phyloP scores from a whole-genome alignment of 2,797 vertebrate genomes.

The Arrhamphus sclerolepis region DNA sequence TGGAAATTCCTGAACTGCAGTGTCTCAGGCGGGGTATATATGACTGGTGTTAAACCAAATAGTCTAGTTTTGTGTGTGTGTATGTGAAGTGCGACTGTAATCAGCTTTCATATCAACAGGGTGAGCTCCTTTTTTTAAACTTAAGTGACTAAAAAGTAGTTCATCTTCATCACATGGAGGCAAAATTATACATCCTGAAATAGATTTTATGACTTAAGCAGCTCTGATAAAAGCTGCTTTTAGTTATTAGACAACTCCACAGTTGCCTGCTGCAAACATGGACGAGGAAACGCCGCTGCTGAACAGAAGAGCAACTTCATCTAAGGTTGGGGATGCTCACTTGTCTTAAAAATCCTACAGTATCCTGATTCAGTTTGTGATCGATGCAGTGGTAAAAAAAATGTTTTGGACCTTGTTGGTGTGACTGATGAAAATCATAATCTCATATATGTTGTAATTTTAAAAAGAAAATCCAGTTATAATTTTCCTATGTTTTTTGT shows the following conservation, averaged over 20 bases:
- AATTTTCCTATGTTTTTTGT: too few relatives aligned
- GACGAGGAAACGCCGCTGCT: constrained; percentile 58
- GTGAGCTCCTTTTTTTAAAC: neutral
- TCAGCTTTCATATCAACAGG: neutral
- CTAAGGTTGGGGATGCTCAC: constrained; percentile 41
- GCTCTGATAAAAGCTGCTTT: neutral
- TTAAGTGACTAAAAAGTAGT: neutral
- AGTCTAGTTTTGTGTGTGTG: neutral
- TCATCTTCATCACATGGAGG: neutral
- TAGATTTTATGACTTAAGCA: neutral
- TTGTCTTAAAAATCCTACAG: neutral
- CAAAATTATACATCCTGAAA: neutral
- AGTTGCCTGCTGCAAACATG: constrained; percentile 29
- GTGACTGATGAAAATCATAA: too few relatives aligned
- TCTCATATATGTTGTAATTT: too few relatives aligned
- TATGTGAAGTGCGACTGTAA: neutral
- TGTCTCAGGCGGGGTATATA: neutral
- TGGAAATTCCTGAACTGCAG: constrained; percentile 4
- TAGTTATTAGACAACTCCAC: neutral
- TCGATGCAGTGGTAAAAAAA: too few relatives aligned
- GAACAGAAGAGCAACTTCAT: constrained; percentile 1
- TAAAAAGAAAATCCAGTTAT: too few relatives aligned
- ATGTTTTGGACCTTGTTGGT: too few relatives aligned
- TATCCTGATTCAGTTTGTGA: neutral
- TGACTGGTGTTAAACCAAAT: neutral